Conservation (phyloP, 2,797 vertebrate genomes). For the Arctocebus calabarensis region DNA sequence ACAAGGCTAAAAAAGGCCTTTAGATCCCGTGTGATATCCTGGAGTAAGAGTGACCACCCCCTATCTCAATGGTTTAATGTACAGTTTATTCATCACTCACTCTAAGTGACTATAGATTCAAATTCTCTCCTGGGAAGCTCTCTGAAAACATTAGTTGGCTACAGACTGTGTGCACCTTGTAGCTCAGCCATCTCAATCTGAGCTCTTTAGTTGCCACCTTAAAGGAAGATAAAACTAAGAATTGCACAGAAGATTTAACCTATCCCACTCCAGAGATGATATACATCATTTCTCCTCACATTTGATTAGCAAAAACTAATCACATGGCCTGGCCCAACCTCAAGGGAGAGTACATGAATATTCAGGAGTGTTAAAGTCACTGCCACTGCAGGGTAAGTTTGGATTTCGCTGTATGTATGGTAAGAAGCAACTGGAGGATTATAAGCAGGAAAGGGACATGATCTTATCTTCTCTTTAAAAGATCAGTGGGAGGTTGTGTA, state of each 20-base stretch:
- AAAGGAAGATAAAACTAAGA: background rate
- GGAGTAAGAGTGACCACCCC: background rate
- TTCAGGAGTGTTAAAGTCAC: background rate
- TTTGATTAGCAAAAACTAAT: background rate
- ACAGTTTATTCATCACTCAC: no score
- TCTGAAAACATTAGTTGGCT: background rate
- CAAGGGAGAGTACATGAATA: background rate
- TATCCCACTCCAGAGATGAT: background rate
- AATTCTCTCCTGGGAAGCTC: background rate
- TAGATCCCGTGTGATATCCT: background rate
- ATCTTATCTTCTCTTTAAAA: slow-evolving; percentile 2
- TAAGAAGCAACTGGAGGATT: background rate
- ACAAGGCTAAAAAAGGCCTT: background rate
- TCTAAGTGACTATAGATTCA: no score
- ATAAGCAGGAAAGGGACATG: background rate
- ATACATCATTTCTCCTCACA: background rate
- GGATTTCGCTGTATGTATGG: background rate
- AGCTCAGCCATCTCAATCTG: background rate
- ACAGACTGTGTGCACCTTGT: background rate
- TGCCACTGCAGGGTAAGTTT: background rate
- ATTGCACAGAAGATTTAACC: background rate
- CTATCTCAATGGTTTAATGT: background rate
- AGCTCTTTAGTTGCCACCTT: background rate
- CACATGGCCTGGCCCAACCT: background rate
- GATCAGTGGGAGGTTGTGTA: background rate